Conservation (phyloP, 2,888 invertebrate species). For the Pandemis heparana region DNA sequence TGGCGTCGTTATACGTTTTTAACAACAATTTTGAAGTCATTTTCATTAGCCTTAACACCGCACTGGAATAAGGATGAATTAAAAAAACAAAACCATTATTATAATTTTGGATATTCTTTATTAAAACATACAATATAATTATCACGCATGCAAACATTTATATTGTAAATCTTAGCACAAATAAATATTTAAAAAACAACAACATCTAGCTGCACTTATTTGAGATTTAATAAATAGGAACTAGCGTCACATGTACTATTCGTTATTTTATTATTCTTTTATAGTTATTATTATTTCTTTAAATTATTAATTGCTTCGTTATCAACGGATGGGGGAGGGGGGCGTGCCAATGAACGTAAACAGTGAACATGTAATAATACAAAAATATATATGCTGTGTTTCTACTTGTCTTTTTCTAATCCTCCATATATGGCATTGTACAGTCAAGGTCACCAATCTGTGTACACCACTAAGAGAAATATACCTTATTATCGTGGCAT, state of each 20-base stretch:
- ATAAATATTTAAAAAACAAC: constrained; percentile 25
- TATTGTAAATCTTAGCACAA: constrained; percentile 23
- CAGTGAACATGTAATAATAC: neutral
- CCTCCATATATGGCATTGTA: no score
- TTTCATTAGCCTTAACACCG: no score
- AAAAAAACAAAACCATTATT: neutral
- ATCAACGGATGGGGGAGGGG: neutral
- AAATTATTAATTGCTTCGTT: neutral
- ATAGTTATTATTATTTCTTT: neutral
- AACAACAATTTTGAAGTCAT: no score
- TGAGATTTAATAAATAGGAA: constrained; percentile 39
- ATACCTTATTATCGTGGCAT: no score
- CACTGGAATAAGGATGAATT: neutral
- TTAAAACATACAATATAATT: constrained; percentile 38
- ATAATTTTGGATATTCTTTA: constrained; percentile 31
- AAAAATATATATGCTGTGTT: no score
- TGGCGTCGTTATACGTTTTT: no score
- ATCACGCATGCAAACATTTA: constrained; percentile 39
- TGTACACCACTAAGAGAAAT: no score
- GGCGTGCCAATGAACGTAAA: neutral
- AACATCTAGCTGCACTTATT: constrained; percentile 22
- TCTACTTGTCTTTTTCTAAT: neutral
- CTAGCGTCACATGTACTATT: constrained; percentile 30
- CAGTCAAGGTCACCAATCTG: no score
- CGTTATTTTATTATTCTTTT: constrained; percentile 7